Evolutionary conservation across 2,797 vertebrate species (phyloP), one percentile per base, ranked within the genome.

Genomic region (Dipus sagitta): DNA sequence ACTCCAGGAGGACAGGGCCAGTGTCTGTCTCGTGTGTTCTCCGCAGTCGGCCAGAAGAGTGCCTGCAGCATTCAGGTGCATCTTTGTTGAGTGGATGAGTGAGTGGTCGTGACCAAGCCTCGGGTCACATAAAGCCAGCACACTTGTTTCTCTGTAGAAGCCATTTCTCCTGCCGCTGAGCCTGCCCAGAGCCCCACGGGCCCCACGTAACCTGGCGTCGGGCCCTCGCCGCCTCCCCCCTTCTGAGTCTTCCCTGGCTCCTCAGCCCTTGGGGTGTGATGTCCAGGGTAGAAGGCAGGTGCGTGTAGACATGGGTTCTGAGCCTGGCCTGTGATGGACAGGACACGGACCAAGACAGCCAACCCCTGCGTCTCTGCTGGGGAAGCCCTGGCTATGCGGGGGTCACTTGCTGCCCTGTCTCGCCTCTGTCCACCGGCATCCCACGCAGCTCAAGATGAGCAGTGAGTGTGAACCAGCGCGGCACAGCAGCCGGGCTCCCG

Each of bases 51-150:
- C 80, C 68, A 38, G 38, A 47, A 2, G 6, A 11, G 65, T 28
- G 32, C 62, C 2, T 4, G 54, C 52, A 0, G 26, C 42, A 13
- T 32, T 23, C 65, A 4, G n/a, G 60, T 6, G 0, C 21, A 0
- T 24, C 76, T 3, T 13, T 6, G 26, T 1, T 58, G 26, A 30
- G 42, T 28, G 68, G 62, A 65, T 17, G 70, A 67, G 64, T 26
- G 34, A 15, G 24, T 26, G 6, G 42, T 42, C 42, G 75, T 5
- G 20, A 20, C 2, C 3, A 10, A 64, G 30, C 78, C 67, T 24
- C 2, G 17, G 17, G 62, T 62, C 28, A 14, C 74, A 26, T 30
- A 21, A 13, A 65, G 21, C 83, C 62, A 18, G 10, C 14, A 3
- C 72, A 3, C 1, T 23, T 52, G 32, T 72, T 54, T 70, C 28